Evolutionary conservation across 2,797 vertebrate species (phyloP).

Genomic region (Sitta carolinensis): DNA sequence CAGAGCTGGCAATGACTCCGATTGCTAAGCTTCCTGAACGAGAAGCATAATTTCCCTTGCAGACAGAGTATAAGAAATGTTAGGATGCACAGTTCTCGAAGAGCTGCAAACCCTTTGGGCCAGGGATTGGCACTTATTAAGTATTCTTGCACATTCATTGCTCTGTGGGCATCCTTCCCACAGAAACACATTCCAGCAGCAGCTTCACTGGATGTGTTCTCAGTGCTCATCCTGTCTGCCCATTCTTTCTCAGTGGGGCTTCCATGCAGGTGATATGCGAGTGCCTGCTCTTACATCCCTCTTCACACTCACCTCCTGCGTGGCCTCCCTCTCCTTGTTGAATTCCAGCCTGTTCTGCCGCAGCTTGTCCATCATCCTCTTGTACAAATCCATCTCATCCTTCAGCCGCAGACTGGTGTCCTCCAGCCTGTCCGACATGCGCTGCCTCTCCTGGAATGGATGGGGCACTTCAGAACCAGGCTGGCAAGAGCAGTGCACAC

Average conservation of each 20-base stretch:
- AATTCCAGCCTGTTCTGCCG: conserved; percentile 91
- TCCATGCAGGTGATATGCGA: fast-evolving
- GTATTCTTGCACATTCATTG: background rate
- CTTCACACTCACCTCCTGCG: conserved; percentile 86
- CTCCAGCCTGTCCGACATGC: conserved; percentile 94
- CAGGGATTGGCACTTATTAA: background rate
- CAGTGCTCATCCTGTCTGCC: background rate
- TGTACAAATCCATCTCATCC: conserved; percentile 97
- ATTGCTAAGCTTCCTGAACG: background rate
- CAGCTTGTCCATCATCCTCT: conserved; percentile 98
- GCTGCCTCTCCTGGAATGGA: conserved; percentile 87
- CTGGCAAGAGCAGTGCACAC: background rate
- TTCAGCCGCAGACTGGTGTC: conserved; percentile 94
- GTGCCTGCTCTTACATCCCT: background rate
- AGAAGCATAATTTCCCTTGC: background rate
- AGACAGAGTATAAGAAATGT: background rate
- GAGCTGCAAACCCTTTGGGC: background rate
- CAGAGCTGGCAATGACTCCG: background rate
- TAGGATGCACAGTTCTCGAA: background rate
- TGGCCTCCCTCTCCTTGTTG: conserved; percentile 93
- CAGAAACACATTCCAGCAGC: background rate
- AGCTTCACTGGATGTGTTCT: background rate
- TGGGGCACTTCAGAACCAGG: background rate
- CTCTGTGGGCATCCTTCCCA: background rate
- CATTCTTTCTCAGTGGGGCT: background rate